Evolutionary conservation across 2,888 invertebrate species (phyloP).

Genomic region (Standfussiana lucernea): DNA sequence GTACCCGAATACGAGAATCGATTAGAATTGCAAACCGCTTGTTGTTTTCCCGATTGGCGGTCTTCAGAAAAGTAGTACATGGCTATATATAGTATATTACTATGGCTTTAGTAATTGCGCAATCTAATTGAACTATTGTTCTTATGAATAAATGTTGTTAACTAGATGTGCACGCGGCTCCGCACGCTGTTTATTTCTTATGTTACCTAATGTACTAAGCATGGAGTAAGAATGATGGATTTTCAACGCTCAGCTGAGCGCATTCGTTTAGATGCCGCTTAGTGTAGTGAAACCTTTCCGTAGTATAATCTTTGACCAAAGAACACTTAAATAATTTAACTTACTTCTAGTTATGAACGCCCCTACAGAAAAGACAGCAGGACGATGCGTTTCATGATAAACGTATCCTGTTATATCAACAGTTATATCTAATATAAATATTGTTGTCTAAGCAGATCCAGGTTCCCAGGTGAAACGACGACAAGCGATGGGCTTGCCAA

Average conservation of each 20-base stretch:
- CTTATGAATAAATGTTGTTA: conserved; percentile 13
- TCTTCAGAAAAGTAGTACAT: conserved; percentile 7
- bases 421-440: not conserved
- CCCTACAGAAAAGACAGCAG: not conserved
- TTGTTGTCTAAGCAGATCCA: not conserved
- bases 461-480: not conserved
- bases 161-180: no score
- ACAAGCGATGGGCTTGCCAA: not conserved
- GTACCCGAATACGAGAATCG: conserved; percentile 38
- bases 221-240: not conserved
- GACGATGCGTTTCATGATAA: not conserved
- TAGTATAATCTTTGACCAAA: no score
- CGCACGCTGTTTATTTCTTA: not conserved
- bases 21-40: conserved; percentile 27
- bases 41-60: conserved; percentile 24
- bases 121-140: conserved; percentile 45
- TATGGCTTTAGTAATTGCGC: conserved; percentile 31
- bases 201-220: not conserved
- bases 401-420: not conserved
- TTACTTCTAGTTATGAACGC: not conserved
- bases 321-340: no score
- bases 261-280: no score
- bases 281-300: no score
- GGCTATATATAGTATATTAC: no score
- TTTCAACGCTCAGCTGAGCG: not conserved